Conservation (phyloP, 2,113 vertebrate genomes). For the Hippocampus mohnikei region DNA sequence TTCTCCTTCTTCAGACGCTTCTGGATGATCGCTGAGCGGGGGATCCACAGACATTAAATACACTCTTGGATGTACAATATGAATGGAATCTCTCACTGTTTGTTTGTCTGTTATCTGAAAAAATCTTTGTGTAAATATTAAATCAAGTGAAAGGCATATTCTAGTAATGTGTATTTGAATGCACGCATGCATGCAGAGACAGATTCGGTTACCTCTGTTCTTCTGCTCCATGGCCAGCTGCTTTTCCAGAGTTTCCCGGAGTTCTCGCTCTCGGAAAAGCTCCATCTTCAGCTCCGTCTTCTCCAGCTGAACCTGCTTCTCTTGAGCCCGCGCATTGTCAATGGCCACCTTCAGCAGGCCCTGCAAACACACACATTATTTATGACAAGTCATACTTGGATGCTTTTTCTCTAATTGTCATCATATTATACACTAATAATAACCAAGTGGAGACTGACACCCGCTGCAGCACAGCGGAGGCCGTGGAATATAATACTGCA, state of each 20-base stretch:
- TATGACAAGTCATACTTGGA: background rate
- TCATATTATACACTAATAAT: background rate
- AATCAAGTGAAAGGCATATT: background rate
- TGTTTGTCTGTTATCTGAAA: too few relatives aligned
- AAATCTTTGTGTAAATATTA: background rate
- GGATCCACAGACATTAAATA: constrained; percentile 21
- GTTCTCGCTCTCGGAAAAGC: constrained; percentile 95
- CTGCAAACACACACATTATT: constrained; percentile 62
- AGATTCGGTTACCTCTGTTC: constrained; percentile 87
- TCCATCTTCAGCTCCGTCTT: constrained; percentile 99
- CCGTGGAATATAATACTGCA: background rate
- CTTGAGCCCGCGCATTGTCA: constrained; percentile 97
- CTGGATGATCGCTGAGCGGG: constrained; percentile 87
- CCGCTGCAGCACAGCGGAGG: background rate
- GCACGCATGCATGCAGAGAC: constrained; percentile 52
- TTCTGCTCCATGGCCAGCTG: constrained; percentile 98
- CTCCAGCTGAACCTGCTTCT: constrained; percentile 98
- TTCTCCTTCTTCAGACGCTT: constrained; percentile 99
- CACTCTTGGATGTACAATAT: constrained; percentile 17
- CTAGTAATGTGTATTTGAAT: constrained; percentile 18
- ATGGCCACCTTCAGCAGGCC: constrained; percentile 98
- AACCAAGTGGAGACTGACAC: background rate
- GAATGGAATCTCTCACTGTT: background rate
- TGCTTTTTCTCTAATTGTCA: background rate
- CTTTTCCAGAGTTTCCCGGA: constrained; percentile 97